These are phyloP conservation scores for Saccostrea glomerata DNA, from an alignment of 1,140 invertebrate genomes.

Conservation along the genomic window DNA sequence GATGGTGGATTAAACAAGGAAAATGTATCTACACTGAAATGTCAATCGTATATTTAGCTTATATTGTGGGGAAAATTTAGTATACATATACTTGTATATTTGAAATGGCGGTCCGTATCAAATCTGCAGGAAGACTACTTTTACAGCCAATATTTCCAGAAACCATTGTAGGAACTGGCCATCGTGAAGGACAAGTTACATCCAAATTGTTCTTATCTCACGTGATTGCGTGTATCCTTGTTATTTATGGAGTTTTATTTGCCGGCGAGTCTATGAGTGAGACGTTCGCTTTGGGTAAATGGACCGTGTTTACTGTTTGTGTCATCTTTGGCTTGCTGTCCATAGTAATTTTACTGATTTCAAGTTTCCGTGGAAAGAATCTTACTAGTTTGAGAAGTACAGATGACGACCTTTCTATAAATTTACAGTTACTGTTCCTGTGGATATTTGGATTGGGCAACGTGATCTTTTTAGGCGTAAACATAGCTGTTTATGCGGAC, in stretches of 20 bases:
- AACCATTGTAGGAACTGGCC: not conserved
- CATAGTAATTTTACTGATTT: not conserved
- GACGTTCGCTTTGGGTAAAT: not conserved
- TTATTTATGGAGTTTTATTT: not conserved
- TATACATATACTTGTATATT: too few relatives aligned
- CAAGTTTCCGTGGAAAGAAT: not conserved
- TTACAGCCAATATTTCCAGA: not conserved
- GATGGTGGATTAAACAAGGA: too few relatives aligned
- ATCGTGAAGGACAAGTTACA: not conserved
- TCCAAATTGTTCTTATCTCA: not conserved
- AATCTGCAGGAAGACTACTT: too few relatives aligned
- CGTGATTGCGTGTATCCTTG: not conserved
- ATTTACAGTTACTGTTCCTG: not conserved
- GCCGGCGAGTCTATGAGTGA: not conserved
- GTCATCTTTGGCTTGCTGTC: not conserved
- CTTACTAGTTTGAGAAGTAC: not conserved
- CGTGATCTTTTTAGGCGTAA: not conserved
- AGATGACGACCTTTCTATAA: not conserved
- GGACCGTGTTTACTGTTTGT: not conserved
- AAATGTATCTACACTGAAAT: too few relatives aligned
- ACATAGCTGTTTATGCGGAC: not conserved
- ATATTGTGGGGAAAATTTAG: too few relatives aligned
- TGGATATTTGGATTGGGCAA: not conserved
- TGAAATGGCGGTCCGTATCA: too few relatives aligned
- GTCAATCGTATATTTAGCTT: too few relatives aligned